Evolutionary conservation across 2,113 vertebrate genomes (phyloP), one percentile per base, ranked within the genome.

Genomic region (Callithrix jacchus): DNA sequence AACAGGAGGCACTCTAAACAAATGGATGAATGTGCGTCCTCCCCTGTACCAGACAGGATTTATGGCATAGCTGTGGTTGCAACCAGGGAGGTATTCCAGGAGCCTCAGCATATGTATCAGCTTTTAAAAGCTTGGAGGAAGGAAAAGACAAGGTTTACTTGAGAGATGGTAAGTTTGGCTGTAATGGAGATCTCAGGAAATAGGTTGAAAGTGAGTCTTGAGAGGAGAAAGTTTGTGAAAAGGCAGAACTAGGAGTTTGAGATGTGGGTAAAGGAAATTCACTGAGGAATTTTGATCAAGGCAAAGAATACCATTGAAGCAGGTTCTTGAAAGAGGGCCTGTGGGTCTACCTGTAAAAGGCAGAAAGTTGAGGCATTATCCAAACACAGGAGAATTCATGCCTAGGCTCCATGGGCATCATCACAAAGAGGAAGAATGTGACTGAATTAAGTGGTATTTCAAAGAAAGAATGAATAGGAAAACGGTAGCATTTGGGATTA

Each of bases 51-150:
- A 35, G 73, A 20, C 56, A 68, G 66, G 37, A 92, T 92, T 86
- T 92, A 89, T 89, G 61, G 52, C 13, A 1, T 73, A 58, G 66
- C 20, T 11, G 1, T 68, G 80, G 30, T 74, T 87, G 64, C 61
- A 35, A 58, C 27, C 40, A 74, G 85, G 70, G 68, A 74, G 73
- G 83, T 83, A 71, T 92, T 83, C 45, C 21, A 37, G 87, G 54
- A 97, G 40, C 91, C 90, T 10, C 9, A 58, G 37, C 47, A 5
- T 86, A 77, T 77, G 23, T 64, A 56, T 82, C 77, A 86, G 84
- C 27, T 87, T 86, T 89, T 68, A 37, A 91, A 93, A 95, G 87
- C 54, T 49, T 66, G 11, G 7, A 73, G 14, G 14, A 52, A 88
- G 49, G 40, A 56, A 93, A 84, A 81, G 18, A 87, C 47, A 37